Conservation (phyloP, 2,113 vertebrate species). For the Cyphomyrus discorhynchus region DNA sequence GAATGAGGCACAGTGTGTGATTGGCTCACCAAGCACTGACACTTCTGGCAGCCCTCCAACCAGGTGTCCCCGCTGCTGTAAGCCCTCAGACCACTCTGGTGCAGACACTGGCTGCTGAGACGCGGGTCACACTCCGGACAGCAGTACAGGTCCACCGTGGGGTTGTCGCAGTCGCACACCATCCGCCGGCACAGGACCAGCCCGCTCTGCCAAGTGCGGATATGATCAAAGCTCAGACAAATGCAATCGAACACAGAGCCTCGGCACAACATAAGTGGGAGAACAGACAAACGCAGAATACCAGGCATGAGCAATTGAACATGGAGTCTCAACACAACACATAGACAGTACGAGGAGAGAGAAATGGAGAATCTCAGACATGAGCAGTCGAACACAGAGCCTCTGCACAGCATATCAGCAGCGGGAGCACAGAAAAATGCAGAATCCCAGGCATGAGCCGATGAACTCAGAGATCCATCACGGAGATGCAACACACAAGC, state of each 20-base stretch:
- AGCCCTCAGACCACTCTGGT: conserved; percentile 81
- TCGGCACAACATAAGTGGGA: background rate
- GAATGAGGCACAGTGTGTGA: background rate
- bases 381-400: background rate
- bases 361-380: background rate
- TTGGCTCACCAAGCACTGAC: conserved; percentile 85
- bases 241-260: background rate
- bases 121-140: conserved; percentile 94
- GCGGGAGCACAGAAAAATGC: background rate
- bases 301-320: background rate
- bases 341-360: background rate
- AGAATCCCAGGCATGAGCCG: background rate
- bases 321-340: background rate
- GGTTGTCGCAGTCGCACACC: conserved; percentile 98
- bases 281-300: background rate
- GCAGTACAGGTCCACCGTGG: conserved; percentile 90
- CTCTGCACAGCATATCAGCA: too few relatives aligned
- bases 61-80: conserved; percentile 93
- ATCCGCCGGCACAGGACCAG: conserved; percentile 93
- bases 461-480: background rate
- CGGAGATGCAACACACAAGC: background rate
- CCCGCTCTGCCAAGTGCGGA: conserved; percentile 62
- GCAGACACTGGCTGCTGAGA: conserved; percentile 88
- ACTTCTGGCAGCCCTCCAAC: conserved; percentile 92
- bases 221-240: background rate